Evolutionary conservation across 2,113 vertebrate species (phyloP).

Genomic region (Limnothrissa miodon): DNA sequence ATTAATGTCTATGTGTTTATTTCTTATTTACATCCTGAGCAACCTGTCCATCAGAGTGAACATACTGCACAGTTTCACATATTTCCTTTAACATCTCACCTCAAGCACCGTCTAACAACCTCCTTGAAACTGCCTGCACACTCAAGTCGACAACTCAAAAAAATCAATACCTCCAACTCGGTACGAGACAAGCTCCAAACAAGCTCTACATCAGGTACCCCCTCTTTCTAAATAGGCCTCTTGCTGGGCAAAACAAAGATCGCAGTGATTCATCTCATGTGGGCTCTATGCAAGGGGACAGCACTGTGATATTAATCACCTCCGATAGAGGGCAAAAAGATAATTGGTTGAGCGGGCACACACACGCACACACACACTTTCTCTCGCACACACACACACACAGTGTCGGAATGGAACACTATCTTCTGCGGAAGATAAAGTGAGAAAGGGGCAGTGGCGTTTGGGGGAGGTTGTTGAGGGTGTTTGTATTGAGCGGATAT

Average conservation of each 20-base stretch:
- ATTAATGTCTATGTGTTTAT: background rate
- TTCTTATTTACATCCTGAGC: background rate
- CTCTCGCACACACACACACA: constrained; percentile 12
- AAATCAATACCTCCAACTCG: constrained; percentile 21
- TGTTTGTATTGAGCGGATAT: constrained; percentile 60
- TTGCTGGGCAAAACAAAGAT: constrained; percentile 52
- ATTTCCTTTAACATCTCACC: background rate
- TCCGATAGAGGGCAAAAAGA: constrained; percentile 76
- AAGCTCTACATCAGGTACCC: constrained; percentile 6
- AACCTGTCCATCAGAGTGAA: background rate
- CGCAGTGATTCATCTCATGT: constrained; percentile 55
- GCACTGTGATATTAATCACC: constrained; percentile 75
- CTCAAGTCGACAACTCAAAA: background rate
- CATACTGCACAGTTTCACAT: background rate
- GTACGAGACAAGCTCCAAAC: constrained; percentile 3
- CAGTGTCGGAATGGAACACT: constrained; percentile 54
- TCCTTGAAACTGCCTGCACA: background rate
- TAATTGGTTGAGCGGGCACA: constrained; percentile 72
- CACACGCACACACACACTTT: constrained; percentile 22
- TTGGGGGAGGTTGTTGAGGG: background rate
- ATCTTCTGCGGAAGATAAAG: constrained; percentile 73
- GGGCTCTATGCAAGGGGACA: constrained; percentile 58
- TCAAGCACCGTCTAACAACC: background rate
- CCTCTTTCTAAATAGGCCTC: constrained; percentile 29
- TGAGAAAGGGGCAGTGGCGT: constrained; percentile 46